phyloP scores from a whole-genome alignment of 2,888 invertebrate species.

The Hecatera dysodea region DNA sequence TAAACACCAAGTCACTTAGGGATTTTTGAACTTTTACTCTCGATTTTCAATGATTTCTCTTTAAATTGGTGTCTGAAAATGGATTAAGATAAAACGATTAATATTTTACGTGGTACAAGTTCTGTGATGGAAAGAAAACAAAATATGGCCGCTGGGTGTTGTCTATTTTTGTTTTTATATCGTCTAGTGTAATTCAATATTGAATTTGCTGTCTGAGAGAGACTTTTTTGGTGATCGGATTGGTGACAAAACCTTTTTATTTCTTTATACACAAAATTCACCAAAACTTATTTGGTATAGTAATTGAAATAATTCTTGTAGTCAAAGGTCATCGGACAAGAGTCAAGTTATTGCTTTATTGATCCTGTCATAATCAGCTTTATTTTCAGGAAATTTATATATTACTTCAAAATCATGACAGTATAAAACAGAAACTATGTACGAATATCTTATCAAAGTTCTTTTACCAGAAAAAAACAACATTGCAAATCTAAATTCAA shows the following conservation, averaged over 20 bases:
- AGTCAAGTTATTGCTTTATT: too few relatives aligned
- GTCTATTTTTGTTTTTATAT: conserved; percentile 21
- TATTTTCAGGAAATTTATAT: not conserved
- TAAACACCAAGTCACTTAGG: conserved; percentile 16
- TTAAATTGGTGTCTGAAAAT: conserved; percentile 48
- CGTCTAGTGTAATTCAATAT: conserved; percentile 19
- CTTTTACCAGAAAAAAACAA: not conserved
- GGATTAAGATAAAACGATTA: conserved; percentile 20
- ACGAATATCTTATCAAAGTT: too few relatives aligned
- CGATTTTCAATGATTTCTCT: conserved; percentile 43
- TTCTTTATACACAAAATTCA: too few relatives aligned
- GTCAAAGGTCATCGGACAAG: too few relatives aligned
- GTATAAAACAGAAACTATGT: too few relatives aligned
- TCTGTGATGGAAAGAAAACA: conserved; percentile 6
- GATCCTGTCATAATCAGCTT: not conserved
- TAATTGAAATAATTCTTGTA: too few relatives aligned
- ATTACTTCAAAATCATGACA: not conserved
- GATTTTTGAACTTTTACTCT: conserved; percentile 34
- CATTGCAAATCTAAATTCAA: conserved; percentile 21
- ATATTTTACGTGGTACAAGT: conserved; percentile 42
- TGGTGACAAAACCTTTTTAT: not conserved
- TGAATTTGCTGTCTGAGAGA: conserved; percentile 6
- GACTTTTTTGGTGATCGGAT: conserved; percentile 10
- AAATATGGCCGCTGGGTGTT: conserved; percentile 25
- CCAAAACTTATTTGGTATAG: too few relatives aligned